Evolutionary conservation across 2,113 vertebrate species (phyloP), one percentile per base, ranked within the genome.

Genomic region (Hyperoodon ampullatus): DNA sequence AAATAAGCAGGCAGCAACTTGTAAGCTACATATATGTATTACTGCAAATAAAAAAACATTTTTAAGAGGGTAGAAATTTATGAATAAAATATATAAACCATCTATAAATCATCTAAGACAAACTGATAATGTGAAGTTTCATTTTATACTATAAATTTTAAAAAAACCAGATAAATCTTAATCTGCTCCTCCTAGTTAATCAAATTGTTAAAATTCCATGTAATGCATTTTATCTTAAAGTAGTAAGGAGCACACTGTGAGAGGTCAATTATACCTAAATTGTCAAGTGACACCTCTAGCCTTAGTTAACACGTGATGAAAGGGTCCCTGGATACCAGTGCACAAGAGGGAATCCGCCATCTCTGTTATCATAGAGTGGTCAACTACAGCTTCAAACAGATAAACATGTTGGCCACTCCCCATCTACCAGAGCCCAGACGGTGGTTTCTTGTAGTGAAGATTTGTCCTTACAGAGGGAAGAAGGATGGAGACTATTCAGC

Each of bases 31-130:
- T 71, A 53, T 30, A 58, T 28, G 8, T 23, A 68, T 24, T 60
- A 84, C 5, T 71, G 14, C 7, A 92, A 87, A 71, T 88, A 66
- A 85, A 85, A 68, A 89, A 35, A 16, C 15, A 24, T 28, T 80
- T 68, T 55, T 23, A 16, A 68, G 77, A 72, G 33, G 26, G 7
- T 12, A 74, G n/a, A 85, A 88, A 35, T 66, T n/a, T 16, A 86
- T 89, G 47, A 81, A 78, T 78, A 84, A 92, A 93, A 93, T 21
- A 68, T 44, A 89, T 11, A 95, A 94, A 53, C n/a, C 16, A 80
- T 21, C 19, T 16, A 78, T 19, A 58, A 58, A 90, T 18, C 30
- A 21, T 47, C 18, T 24, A 84, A 88, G 80, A 90, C 13, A 80
- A 72, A 86, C 10, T 58, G 47, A 86, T 63, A 58, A 74, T 68